Evolutionary conservation across 2,888 invertebrate genomes (phyloP).

Genomic region (Dicyrtoma fusca): DNA sequence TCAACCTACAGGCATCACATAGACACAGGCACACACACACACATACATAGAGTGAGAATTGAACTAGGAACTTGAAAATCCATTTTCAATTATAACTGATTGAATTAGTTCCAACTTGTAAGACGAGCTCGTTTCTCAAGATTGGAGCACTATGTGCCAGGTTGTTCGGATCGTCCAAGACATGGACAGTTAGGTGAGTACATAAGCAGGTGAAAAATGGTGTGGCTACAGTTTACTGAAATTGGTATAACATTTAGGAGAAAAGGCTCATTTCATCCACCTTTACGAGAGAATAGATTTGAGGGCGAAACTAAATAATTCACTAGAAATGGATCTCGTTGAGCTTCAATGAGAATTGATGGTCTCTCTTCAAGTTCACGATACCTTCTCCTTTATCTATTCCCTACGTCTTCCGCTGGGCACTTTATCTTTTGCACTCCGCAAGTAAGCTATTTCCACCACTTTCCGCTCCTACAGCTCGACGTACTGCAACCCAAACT

Average conservation of each 20-base stretch:
- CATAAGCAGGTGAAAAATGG: too few relatives aligned
- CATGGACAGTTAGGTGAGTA: too few relatives aligned
- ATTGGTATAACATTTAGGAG: slow-evolving; percentile 19
- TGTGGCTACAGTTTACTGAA: too few relatives aligned
- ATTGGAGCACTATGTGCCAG: too few relatives aligned
- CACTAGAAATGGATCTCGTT: slow-evolving; percentile 40
- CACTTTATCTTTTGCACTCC: not conserved
- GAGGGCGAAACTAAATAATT: slow-evolving; percentile 36
- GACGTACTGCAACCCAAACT: not conserved
- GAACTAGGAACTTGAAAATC: too few relatives aligned
- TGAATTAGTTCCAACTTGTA: too few relatives aligned
- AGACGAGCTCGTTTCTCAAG: too few relatives aligned
- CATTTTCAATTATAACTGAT: too few relatives aligned
- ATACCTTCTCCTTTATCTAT: slow-evolving; percentile 21
- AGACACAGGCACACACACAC: too few relatives aligned
- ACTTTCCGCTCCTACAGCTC: not conserved
- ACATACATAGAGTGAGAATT: too few relatives aligned
- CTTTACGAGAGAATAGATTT: slow-evolving; percentile 35
- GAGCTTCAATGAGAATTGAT: slow-evolving; percentile 43
- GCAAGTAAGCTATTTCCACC: slow-evolving; percentile 26
- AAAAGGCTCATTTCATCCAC: slow-evolving; percentile 27
- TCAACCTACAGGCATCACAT: too few relatives aligned
- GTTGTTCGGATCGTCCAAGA: too few relatives aligned
- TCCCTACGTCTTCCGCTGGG: not conserved
- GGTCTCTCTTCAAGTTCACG: slow-evolving; percentile 37